Evolutionary conservation across 1,140 invertebrate species (phyloP).

Genomic region (Subanguina moxae): DNA sequence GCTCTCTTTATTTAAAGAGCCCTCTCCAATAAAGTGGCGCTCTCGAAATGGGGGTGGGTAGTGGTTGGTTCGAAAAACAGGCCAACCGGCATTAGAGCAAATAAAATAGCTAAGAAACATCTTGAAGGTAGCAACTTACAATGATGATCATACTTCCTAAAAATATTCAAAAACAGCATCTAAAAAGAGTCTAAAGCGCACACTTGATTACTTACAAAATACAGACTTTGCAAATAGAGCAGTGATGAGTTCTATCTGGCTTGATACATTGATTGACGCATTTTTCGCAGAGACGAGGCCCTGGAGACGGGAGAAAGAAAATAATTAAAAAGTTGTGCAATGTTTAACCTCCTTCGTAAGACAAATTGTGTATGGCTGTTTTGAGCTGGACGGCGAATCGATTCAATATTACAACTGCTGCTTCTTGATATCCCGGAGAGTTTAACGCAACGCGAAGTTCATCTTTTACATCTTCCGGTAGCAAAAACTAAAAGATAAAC

Average conservation of each 20-base stretch:
- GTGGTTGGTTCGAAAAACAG: too few species aligned
- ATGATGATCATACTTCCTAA: constrained; percentile 2
- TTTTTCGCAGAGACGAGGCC: not conserved
- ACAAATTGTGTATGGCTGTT: not conserved
- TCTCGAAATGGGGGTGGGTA: too few species aligned
- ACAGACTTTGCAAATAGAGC: not conserved
- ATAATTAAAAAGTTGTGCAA: not conserved
- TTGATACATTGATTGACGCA: constrained; percentile 1
- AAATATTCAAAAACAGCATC: not conserved
- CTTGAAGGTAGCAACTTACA: too few species aligned
- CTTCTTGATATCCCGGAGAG: not conserved
- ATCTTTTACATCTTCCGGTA: not conserved
- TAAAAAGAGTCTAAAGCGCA: not conserved
- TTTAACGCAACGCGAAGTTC: not conserved
- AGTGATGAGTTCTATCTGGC: constrained; percentile 1
- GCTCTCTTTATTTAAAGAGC: too few species aligned
- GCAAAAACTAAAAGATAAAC: not conserved
- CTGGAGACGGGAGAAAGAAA: constrained; percentile 1
- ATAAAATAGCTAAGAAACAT: too few species aligned
- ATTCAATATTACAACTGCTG: not conserved
- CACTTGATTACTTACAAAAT: not conserved
- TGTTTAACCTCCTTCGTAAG: not conserved
- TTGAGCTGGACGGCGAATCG: not conserved
- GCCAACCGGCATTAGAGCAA: too few species aligned
- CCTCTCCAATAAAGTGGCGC: too few species aligned